Base-by-base conservation (phyloP, 2,797 vertebrate species). In the Enteromius afrohamiltoni region DNA sequence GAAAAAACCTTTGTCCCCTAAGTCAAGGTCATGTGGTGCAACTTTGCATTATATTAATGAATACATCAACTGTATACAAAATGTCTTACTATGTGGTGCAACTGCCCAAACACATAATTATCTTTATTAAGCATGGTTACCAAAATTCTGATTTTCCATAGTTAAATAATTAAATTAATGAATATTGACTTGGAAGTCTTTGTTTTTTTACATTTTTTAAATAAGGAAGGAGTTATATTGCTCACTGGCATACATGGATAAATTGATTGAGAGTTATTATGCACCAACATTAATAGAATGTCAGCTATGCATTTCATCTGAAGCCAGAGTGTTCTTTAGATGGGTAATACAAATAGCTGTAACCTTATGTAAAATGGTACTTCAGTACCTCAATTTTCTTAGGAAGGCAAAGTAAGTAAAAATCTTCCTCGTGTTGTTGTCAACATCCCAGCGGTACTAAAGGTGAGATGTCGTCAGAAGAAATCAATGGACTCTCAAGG, bases 401-500 rank as follows among this genome's bases (percentile, higher is more conserved):
- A 49, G 8, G 11, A 73, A 71, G 40, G 17, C 42, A 37, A 29
- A 81, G 42, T 31, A 47, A 4, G 40, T 60, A 49, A 77, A 37
- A 45, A 86, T 71, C 73, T 53, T 76, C 73, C 7, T 69, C 9
- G 14, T 31, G 29, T 40, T 67, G 17, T 53, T 26, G 42, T 69
- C 67, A 76, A 78, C 55, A 67, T 73, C 79, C 68, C 74, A 26
- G 68, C 6, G 67, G 53, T 71, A 49, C n/a, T 51, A 81, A 81
- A 81, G 79, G 79, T 77, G 73, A 77, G 79, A 71, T 82, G 49
- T 60, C 47, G 23, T 62, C 65, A 23, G n/a, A 60, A 67, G 74
- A 67, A 87, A 79, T 86, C 70, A 80, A 86, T 83, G 62, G 45
- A 77, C 71, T 64, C 75, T 87, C 79, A 85, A 79, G 83, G 79